A percentile compares a stretch with the other conserved stretches of the same genome.
phyloP scores from a whole-genome alignment of 2,113 vertebrate genomes.

The Gorsachius goisagi region DNA sequence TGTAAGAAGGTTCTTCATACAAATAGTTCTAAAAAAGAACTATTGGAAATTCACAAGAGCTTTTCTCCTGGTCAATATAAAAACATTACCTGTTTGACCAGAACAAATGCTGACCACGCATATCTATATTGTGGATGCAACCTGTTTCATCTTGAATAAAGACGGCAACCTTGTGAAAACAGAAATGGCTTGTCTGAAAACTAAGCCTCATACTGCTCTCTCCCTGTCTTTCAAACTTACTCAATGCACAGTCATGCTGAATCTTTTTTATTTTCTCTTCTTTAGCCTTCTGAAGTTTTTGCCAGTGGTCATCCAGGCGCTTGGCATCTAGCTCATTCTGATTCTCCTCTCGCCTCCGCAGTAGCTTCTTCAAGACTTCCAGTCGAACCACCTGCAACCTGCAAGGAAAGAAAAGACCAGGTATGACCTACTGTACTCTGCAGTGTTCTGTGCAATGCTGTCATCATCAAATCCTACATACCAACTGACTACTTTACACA shows the following conservation, averaged over 20 bases:
- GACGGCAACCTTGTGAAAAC: not conserved
- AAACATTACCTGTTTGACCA: not conserved
- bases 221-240: constrained; percentile 52
- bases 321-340: constrained; percentile 65
- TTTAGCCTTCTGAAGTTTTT: constrained; percentile 71
- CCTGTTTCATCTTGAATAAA: not conserved
- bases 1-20: not conserved
- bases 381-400: constrained; percentile 86
- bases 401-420: constrained; percentile 13
- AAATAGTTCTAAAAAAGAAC: not conserved
- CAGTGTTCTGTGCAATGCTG: not conserved
- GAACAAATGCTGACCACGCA: not conserved
- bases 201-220: not conserved
- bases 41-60: not conserved
- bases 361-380: constrained; percentile 76
- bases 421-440: not conserved
- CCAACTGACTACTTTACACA: not conserved
- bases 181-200: not conserved
- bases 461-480: not conserved
- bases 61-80: not conserved
- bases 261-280: constrained; percentile 76
- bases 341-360: constrained; percentile 71
- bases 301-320: constrained; percentile 73
- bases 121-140: not conserved
- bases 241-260: constrained; percentile 60